A percentile compares a stretch with the other conserved stretches of the same genome.
phyloP scores from a whole-genome alignment of 2,113 vertebrate genomes.

The Promerops cafer region DNA sequence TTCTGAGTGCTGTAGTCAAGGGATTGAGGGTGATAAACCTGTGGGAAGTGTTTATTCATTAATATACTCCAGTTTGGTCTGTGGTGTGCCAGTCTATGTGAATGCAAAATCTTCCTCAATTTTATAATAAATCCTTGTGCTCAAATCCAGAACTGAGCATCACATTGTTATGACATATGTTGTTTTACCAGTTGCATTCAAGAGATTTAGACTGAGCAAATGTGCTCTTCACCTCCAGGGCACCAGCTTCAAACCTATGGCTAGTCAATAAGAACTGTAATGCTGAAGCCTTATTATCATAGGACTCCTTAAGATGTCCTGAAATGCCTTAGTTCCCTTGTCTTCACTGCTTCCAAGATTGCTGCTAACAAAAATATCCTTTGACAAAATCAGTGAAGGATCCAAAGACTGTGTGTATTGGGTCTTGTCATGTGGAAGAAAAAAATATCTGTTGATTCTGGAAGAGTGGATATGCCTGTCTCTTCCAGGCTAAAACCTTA shows the following conservation, averaged over 20 bases:
- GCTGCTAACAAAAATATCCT: background rate
- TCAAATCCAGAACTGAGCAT: background rate
- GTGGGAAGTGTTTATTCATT: background rate
- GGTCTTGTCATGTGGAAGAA: background rate
- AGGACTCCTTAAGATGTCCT: background rate
- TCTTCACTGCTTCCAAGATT: background rate
- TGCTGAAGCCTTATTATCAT: background rate
- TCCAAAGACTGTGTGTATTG: background rate
- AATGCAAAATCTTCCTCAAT: background rate
- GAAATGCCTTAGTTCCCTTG: background rate
- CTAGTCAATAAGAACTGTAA: background rate
- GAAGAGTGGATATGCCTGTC: background rate
- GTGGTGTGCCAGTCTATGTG: fast-evolving
- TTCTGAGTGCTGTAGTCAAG: background rate
- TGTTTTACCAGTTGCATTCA: background rate
- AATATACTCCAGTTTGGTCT: background rate
- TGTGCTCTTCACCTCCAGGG: background rate
- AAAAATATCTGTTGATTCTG: background rate
- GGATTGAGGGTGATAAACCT: background rate
- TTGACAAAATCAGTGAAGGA: background rate
- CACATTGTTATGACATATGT: background rate
- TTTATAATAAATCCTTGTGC: background rate
- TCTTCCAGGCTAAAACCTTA: background rate
- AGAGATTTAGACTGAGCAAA: background rate
- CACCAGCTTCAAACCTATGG: background rate